Evolutionary conservation across 2,113 vertebrate genomes (phyloP).

Genomic region (Gnathonemus longibarbis): DNA sequence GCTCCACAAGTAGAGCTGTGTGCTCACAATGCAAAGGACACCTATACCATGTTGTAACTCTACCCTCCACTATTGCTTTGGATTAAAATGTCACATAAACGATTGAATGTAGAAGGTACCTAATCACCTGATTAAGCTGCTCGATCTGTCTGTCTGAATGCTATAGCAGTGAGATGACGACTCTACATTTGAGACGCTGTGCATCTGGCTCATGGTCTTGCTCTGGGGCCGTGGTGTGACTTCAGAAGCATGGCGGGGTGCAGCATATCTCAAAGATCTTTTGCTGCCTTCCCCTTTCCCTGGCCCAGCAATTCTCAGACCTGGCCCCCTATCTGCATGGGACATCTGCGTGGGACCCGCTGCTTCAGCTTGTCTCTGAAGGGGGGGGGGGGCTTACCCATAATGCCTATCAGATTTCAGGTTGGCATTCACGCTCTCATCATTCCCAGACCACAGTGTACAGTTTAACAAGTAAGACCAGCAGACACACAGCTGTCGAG

Average conservation of each 20-base stretch:
- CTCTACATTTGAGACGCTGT: background rate
- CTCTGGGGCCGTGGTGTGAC: background rate
- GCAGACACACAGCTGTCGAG: background rate
- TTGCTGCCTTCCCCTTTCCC: background rate
- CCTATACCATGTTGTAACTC: background rate
- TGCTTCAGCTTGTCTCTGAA: background rate
- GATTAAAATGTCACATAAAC: background rate
- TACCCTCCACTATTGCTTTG: background rate
- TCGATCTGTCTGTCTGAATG: background rate
- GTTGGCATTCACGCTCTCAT: background rate
- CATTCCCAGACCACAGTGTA: background rate
- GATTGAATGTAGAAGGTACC: background rate
- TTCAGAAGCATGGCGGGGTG: background rate
- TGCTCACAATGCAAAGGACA: background rate
- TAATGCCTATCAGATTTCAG: background rate
- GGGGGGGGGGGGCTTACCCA: background rate
- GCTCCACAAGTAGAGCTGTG: background rate
- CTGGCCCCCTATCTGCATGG: constrained; percentile 6
- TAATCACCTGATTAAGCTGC: background rate
- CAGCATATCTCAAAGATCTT: background rate
- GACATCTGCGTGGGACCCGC: background rate
- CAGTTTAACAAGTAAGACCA: background rate
- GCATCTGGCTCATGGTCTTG: background rate
- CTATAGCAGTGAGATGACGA: background rate
- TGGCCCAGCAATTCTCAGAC: background rate